A percentile compares a stretch with the other conserved stretches of the same genome.
Conservation (phyloP, 2,888 invertebrate genomes). For the Ormia ochracea region DNA sequence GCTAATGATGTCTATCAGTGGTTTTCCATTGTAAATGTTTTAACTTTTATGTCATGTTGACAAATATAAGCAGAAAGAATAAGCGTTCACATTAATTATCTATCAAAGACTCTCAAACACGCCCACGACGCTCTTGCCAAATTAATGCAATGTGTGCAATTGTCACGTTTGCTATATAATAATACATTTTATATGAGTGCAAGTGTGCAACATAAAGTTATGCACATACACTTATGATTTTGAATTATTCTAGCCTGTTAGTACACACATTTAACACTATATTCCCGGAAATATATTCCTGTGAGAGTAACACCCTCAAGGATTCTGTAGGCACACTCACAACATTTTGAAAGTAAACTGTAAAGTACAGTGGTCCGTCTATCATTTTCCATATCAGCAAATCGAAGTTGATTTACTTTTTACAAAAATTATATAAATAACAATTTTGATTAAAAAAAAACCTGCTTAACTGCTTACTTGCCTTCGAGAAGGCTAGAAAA, state of each 20-base stretch:
- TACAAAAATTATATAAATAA: no score
- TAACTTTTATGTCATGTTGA: slow-evolving; percentile 3
- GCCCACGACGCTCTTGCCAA: neutral
- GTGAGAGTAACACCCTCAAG: neutral
- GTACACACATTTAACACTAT: neutral
- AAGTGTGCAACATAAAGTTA: neutral
- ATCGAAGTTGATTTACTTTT: no score
- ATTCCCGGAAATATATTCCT: slow-evolving; percentile 19
- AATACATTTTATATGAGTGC: no score
- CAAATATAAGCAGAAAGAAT: neutral
- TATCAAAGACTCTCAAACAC: neutral
- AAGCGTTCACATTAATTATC: neutral
- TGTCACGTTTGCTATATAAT: neutral
- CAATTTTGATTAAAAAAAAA: no score
- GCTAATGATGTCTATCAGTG: neutral
- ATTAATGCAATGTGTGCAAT: neutral
- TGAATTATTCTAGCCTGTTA: neutral
- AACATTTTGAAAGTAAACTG: neutral
- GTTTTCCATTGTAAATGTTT: neutral
- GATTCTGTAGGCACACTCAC: neutral
- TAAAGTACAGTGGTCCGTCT: neutral
- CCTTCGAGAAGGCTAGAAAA: no score
- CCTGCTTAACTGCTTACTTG: no score
- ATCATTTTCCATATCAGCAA: neutral
- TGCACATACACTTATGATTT: neutral